Evolutionary conservation across 2,797 vertebrate genomes (phyloP).

Genomic region (Peromyscus aztecus): DNA sequence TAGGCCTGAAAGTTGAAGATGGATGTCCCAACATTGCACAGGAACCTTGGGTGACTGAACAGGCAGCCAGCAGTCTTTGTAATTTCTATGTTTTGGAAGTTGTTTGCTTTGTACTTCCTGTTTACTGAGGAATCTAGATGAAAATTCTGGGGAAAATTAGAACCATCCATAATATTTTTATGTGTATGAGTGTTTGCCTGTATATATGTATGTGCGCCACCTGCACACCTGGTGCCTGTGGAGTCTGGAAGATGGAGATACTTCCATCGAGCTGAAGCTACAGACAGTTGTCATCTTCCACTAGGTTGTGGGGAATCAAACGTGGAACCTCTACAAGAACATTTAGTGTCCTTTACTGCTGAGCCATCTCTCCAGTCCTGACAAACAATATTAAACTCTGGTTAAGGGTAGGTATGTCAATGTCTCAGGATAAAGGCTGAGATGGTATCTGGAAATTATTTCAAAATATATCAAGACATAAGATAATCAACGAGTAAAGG

Average conservation of each 20-base stretch:
- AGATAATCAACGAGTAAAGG: neutral
- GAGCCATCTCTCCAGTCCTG: neutral
- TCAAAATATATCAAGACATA: neutral
- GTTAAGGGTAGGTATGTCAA: neutral
- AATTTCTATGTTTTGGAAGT: too few relatives aligned
- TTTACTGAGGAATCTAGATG: neutral
- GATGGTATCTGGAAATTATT: neutral
- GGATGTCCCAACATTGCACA: too few relatives aligned
- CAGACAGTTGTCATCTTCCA: neutral
- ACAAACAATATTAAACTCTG: neutral
- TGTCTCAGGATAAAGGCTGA: neutral
- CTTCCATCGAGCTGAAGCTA: neutral
- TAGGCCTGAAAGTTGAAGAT: too few relatives aligned
- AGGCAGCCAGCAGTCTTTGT: too few relatives aligned
- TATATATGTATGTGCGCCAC: neutral
- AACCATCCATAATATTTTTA: neutral
- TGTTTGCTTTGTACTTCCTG: neutral
- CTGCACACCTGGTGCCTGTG: neutral
- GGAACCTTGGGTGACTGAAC: too few relatives aligned
- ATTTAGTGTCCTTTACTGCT: neutral
- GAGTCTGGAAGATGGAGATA: neutral
- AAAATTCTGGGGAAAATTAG: neutral
- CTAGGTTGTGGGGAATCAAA: neutral
- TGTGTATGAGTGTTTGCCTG: neutral
- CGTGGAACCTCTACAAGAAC: neutral